Percentiles rank a stretch among this genome's conserved stretches.
Conservation (phyloP, 2,797 vertebrate species). For the Bovichtus diacanthus region DNA sequence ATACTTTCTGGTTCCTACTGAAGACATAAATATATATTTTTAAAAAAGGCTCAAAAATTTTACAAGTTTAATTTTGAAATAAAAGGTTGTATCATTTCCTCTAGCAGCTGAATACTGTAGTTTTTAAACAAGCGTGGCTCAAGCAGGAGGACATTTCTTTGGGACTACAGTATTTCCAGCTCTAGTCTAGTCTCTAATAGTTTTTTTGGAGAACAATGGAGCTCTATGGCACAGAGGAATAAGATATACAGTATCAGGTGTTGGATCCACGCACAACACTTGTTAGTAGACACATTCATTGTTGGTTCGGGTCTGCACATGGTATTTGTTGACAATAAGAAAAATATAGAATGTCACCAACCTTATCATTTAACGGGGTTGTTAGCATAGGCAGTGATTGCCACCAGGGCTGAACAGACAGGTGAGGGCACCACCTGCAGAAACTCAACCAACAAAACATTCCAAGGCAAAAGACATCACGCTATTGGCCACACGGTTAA, state of each 20-base stretch:
- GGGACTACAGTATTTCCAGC: not conserved
- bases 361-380: conserved; percentile 1
- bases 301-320: conserved; percentile 5
- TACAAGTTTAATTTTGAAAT: not conserved
- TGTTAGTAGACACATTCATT: conserved; percentile 8
- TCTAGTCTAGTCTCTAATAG: not conserved
- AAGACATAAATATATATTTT: not conserved
- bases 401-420: conserved; percentile 17
- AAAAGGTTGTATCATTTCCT: not conserved
- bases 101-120: not conserved
- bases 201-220: conserved; percentile 2
- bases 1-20: not conserved
- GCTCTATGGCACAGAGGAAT: conserved; percentile 30
- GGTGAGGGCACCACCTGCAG: conserved; percentile 4
- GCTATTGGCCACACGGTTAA: not conserved
- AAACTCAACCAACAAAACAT: conserved; percentile 8
- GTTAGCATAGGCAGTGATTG: conserved; percentile 41
- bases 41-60: conserved; percentile 17
- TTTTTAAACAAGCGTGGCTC: not conserved
- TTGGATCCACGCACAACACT: conserved; percentile 5
- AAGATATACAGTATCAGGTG: not conserved
- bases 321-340: conserved; percentile 23
- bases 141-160: not conserved
- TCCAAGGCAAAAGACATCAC: conserved; percentile 12
- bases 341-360: conserved; percentile 15